Conservation (phyloP, 2,113 vertebrate species). For the Xenus cinereus region DNA sequence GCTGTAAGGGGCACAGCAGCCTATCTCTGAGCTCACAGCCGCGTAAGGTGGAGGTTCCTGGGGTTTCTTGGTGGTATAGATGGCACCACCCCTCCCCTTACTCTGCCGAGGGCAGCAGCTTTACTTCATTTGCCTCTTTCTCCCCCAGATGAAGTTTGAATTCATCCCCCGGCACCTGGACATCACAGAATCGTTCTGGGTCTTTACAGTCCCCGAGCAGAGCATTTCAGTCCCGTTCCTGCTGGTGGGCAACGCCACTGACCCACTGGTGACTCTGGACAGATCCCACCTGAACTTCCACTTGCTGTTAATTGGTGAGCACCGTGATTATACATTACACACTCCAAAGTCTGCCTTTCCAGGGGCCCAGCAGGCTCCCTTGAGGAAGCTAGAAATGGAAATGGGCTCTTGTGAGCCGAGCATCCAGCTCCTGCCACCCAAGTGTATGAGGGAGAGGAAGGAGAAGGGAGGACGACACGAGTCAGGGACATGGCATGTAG, state of each 20-base stretch:
- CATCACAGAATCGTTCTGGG: constrained; percentile 86
- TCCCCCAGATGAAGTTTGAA: constrained; percentile 81
- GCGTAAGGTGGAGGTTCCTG: background rate
- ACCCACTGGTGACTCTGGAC: constrained; percentile 82
- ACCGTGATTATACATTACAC: accelerated
- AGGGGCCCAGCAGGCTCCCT: background rate
- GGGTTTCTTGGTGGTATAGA: background rate
- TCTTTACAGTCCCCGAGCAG: constrained; percentile 80
- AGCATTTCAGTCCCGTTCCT: constrained; percentile 83
- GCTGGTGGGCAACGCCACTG: constrained; percentile 79
- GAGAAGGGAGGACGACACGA: background rate
- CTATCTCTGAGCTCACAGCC: background rate
- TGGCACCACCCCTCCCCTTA: background rate
- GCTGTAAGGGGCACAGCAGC: background rate
- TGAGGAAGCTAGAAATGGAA: background rate
- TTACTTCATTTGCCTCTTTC: background rate
- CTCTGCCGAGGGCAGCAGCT: background rate
- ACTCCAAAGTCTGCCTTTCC: background rate
- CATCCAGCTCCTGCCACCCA: background rate
- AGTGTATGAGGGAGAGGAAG: background rate
- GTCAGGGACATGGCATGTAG: background rate
- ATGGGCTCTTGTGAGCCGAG: background rate
- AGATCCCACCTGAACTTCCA: constrained; percentile 81
- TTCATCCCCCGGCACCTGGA: constrained; percentile 77
- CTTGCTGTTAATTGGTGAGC: constrained; percentile 80